phyloP scores from a whole-genome alignment of 2,888 invertebrate species.

The Acrocera orbiculus region DNA sequence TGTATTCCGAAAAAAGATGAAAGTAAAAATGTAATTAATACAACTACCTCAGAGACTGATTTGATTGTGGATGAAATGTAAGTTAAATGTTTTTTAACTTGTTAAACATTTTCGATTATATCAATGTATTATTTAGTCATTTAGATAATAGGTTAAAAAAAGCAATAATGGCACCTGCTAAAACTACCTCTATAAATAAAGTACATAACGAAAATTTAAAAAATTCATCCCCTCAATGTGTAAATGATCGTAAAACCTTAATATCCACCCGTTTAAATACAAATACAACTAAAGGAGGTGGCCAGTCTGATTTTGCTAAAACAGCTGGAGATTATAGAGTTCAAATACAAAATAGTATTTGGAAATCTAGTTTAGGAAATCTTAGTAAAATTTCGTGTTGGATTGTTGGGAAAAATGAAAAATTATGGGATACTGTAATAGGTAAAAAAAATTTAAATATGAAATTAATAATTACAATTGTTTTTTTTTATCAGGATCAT shows the following conservation, averaged over 20 bases:
- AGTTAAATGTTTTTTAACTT: no score
- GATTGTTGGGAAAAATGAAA: constrained; percentile 39
- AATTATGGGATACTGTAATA: constrained; percentile 52
- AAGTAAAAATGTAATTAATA: no score
- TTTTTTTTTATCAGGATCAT: constrained; percentile 19
- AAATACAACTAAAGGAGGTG: constrained; percentile 14
- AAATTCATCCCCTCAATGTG: no score
- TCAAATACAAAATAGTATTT: constrained; percentile 32
- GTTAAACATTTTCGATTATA: neutral
- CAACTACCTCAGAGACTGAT: no score
- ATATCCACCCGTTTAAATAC: constrained; percentile 12
- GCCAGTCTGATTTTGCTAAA: constrained; percentile 25
- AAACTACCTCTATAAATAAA: constrained; percentile 12
- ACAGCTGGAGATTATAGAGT: constrained; percentile 32
- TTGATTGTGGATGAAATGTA: constrained; percentile 20
- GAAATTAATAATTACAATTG: neutral
- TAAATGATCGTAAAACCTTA: constrained; percentile 2
- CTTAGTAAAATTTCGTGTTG: constrained; percentile 38
- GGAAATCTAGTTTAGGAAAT: constrained; percentile 42
- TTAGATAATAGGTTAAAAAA: constrained; percentile 22
- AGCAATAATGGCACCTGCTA: constrained; percentile 14
- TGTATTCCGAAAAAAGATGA: no score
- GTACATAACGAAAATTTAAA: no score
- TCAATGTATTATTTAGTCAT: constrained; percentile 15
- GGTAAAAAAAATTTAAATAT: constrained; percentile 32